phyloP scores from a whole-genome alignment of 2,797 vertebrate genomes.

The Tauraco hartlaubi region DNA sequence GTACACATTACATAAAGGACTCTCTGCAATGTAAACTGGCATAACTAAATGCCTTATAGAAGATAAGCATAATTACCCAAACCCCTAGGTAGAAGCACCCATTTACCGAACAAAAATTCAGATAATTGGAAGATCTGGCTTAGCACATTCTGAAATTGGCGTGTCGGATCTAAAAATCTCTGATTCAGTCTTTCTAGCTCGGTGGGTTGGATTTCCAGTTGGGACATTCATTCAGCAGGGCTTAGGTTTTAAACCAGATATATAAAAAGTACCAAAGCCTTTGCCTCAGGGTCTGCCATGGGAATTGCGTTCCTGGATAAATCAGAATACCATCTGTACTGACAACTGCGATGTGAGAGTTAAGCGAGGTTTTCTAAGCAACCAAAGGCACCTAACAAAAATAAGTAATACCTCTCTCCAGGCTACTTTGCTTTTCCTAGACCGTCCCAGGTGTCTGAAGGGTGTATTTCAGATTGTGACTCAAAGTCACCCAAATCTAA shows the following conservation, averaged over 20 bases:
- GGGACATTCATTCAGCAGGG: neutral
- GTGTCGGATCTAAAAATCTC: neutral
- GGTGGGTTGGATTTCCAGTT: constrained; percentile 2
- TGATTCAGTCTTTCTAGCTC: neutral
- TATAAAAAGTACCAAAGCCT: neutral
- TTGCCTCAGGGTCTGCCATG: neutral
- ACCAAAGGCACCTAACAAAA: neutral
- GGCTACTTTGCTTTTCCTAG: neutral
- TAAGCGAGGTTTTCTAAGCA: neutral
- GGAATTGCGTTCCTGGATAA: constrained; percentile 11
- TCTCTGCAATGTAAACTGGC: neutral
- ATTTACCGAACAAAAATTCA: neutral
- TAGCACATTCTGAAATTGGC: neutral
- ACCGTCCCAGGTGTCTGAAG: neutral
- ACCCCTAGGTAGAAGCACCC: neutral
- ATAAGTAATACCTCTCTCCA: neutral
- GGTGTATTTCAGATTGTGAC: neutral
- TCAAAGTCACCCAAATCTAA: neutral
- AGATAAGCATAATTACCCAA: neutral
- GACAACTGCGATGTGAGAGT: neutral
- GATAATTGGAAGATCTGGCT: neutral
- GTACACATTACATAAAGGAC: neutral
- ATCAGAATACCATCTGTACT: constrained; percentile 10
- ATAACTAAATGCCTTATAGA: neutral
- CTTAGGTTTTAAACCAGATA: constrained; percentile 22